These are phyloP conservation scores for Dissostichus mawsoni DNA, from an alignment of 2,113 vertebrate genomes.

Conservation along the genomic window DNA sequence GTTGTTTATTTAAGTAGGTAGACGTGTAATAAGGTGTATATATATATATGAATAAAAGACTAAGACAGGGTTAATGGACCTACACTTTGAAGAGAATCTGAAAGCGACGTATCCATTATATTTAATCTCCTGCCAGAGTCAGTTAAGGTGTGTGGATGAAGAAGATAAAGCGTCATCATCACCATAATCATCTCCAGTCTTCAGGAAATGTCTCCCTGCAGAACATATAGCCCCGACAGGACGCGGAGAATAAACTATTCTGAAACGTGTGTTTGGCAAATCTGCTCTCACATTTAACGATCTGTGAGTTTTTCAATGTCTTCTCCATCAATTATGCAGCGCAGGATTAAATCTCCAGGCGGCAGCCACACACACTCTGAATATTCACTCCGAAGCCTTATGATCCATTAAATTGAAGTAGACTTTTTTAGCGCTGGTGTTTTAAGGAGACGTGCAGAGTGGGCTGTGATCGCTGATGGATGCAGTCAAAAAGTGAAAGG, in stretches of 20 bases:
- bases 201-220: constrained; percentile 33
- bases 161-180: background rate
- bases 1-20: too few species aligned
- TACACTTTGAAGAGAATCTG: too few species aligned
- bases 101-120: too few species aligned
- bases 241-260: constrained; percentile 66
- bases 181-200: constrained; percentile 1
- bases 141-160: background rate
- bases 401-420: constrained; percentile 77
- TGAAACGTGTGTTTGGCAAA: constrained; percentile 73
- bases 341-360: constrained; percentile 65
- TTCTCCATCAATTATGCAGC: constrained; percentile 73
- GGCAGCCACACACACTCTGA: constrained; percentile 56
- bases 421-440: constrained; percentile 68
- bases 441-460: constrained; percentile 56
- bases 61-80: too few species aligned
- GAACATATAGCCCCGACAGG: constrained; percentile 37
- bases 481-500: constrained; percentile 54
- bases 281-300: constrained; percentile 75
- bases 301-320: constrained; percentile 68
- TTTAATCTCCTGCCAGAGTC: background rate
- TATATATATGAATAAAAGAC: too few species aligned
- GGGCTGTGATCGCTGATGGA: constrained; percentile 49
- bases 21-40: too few species aligned
- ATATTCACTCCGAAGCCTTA: constrained; percentile 66